These are phyloP conservation scores for Chloroceryle aenea DNA, from an alignment of 2,113 vertebrate genomes.

Conservation along the genomic window DNA sequence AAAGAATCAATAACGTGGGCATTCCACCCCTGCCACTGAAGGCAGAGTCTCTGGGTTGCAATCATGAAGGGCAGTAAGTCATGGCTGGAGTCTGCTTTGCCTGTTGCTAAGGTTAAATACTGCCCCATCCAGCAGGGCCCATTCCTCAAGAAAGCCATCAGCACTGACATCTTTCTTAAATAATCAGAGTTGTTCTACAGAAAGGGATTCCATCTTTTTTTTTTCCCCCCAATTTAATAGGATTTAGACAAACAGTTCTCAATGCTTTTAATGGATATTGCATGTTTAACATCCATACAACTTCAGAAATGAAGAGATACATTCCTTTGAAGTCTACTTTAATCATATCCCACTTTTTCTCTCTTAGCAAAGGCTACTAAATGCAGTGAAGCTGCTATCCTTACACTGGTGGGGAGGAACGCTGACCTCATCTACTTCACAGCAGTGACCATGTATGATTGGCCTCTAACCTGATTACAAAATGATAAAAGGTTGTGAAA, in stretches of 20 bases:
- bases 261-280: background rate
- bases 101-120: background rate
- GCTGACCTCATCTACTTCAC: slow-evolving; percentile 36
- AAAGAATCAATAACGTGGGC: background rate
- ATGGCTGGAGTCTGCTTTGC: background rate
- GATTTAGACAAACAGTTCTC: background rate
- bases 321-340: background rate
- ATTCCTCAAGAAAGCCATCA: background rate
- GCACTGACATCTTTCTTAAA: background rate
- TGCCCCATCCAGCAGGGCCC: background rate
- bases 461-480: slow-evolving; percentile 58
- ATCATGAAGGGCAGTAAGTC: background rate
- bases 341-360: background rate
- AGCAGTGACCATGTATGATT: background rate
- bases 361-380: background rate
- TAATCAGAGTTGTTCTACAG: background rate
- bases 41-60: background rate
- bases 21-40: background rate
- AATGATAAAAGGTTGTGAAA: slow-evolving; percentile 64
- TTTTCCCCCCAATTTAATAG: background rate
- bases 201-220: background rate
- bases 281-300: background rate
- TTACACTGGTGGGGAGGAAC: background rate
- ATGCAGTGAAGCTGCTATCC: slow-evolving; percentile 25
- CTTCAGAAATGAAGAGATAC: background rate